Evolutionary conservation across 2,888 invertebrate genomes (phyloP).

Genomic region (Pseudococcus longispinus): DNA sequence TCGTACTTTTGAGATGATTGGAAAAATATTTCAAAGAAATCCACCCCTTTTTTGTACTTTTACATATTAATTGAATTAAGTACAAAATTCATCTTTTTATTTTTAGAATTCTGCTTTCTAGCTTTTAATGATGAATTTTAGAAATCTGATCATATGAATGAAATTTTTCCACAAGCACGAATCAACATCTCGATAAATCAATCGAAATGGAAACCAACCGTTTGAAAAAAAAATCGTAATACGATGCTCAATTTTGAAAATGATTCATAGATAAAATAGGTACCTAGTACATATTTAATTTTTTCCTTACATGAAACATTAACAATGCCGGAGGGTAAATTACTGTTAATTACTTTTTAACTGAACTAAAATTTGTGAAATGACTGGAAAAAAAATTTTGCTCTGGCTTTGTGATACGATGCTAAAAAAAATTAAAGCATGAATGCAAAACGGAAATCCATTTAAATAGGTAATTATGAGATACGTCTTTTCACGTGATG

Average conservation of each 20-base stretch:
- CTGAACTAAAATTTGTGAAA: background rate
- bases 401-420: background rate
- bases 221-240: background rate
- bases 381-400: background rate
- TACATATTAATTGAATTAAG: background rate
- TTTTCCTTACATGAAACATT: background rate
- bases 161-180: background rate
- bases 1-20: no score
- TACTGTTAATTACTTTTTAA: background rate
- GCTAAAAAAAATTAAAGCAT: background rate
- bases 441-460: background rate
- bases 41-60: no score
- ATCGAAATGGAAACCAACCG: background rate
- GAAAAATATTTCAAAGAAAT: no score
- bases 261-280: background rate
- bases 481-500: background rate
- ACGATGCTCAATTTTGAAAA: background rate
- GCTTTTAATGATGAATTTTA: background rate
- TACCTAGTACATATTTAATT: background rate
- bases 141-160: background rate
- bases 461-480: slow-evolving; percentile 19
- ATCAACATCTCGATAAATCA: background rate
- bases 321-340: background rate
- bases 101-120: background rate
- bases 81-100: background rate